Conservation (phyloP, 2,888 invertebrate species). For the Lysandra bellargus region DNA sequence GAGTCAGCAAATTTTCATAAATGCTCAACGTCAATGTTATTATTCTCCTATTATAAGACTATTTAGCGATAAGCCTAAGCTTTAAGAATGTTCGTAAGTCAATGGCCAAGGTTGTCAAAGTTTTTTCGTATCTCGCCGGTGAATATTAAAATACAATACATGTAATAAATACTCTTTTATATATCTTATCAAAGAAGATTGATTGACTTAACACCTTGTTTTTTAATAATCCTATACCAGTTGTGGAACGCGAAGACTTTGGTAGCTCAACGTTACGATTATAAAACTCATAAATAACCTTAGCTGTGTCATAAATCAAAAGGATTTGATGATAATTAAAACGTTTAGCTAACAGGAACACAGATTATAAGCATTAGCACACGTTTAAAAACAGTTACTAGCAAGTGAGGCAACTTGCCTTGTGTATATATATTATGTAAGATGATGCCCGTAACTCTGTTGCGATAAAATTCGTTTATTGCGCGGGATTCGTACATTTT, state of each 20-base stretch:
- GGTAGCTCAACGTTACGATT: conserved; percentile 11
- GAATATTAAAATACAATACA: conserved; percentile 25
- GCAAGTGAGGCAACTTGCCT: no score
- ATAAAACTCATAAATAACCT: conserved; percentile 5
- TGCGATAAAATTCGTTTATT: no score
- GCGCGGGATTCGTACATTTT: no score
- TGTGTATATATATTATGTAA: no score
- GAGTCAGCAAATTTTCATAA: not conserved
- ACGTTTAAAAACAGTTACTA: not conserved
- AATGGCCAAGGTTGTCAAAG: conserved; percentile 14
- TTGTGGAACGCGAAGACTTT: not conserved
- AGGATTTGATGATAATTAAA: conserved; percentile 1
- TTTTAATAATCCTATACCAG: conserved; percentile 27
- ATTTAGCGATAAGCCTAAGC: not conserved
- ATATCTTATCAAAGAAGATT: conserved; percentile 22
- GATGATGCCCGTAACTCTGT: no score
- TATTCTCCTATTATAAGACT: not conserved
- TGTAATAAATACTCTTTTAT: conserved; percentile 20
- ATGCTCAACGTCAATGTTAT: not conserved
- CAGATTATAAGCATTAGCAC: not conserved
- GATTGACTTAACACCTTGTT: conserved; percentile 28
- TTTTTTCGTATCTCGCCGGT: not conserved
- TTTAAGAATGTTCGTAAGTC: conserved; percentile 5
- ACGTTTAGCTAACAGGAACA: not conserved
- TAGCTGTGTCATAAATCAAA: conserved; percentile 1